A percentile compares a stretch with the other conserved stretches of the same genome.
phyloP scores from a whole-genome alignment of 2,888 invertebrate genomes.

The Taenaris catops region DNA sequence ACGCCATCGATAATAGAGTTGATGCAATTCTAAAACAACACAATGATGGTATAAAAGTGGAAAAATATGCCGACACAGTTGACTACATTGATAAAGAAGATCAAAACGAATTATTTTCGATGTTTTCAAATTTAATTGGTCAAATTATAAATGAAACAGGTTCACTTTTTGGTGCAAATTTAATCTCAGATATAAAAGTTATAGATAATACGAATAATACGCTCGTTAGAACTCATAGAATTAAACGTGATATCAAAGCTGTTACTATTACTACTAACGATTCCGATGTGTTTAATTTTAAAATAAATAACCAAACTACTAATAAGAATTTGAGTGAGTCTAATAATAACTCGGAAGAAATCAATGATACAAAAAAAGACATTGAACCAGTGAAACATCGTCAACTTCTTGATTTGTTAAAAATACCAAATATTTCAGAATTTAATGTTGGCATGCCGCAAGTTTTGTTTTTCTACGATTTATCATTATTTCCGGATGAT shows the following conservation, averaged over 20 bases:
- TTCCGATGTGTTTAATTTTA: neutral
- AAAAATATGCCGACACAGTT: constrained; percentile 43
- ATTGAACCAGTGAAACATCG: constrained; percentile 3
- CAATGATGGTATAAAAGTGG: constrained; percentile 49
- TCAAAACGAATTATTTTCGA: constrained; percentile 40
- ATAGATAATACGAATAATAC: constrained; percentile 25
- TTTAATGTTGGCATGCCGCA: constrained; percentile 30
- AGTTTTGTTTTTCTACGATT: constrained; percentile 44
- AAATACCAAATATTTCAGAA: constrained; percentile 13
- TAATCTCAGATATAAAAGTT: constrained; percentile 24
- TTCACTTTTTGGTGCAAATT: constrained; percentile 38
- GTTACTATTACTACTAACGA: neutral
- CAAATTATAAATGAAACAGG: constrained; percentile 45
- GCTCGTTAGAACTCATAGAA: constrained; percentile 38
- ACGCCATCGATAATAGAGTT: constrained; percentile 36
- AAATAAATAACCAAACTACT: neutral
- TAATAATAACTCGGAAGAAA: constrained; percentile 1
- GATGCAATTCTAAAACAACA: constrained; percentile 51
- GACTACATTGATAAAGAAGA: constrained; percentile 44
- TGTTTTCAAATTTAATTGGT: constrained; percentile 39
- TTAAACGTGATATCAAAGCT: constrained; percentile 36
- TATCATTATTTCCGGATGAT: constrained; percentile 36
- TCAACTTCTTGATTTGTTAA: constrained; percentile 21
- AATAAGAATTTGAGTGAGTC: neutral
- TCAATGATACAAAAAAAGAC: constrained; percentile 1